A percentile compares a stretch with the other conserved stretches of the same genome.
Evolutionary conservation across 2,113 vertebrate genomes (phyloP).

Genomic region (Laterallus jamaicensis): DNA sequence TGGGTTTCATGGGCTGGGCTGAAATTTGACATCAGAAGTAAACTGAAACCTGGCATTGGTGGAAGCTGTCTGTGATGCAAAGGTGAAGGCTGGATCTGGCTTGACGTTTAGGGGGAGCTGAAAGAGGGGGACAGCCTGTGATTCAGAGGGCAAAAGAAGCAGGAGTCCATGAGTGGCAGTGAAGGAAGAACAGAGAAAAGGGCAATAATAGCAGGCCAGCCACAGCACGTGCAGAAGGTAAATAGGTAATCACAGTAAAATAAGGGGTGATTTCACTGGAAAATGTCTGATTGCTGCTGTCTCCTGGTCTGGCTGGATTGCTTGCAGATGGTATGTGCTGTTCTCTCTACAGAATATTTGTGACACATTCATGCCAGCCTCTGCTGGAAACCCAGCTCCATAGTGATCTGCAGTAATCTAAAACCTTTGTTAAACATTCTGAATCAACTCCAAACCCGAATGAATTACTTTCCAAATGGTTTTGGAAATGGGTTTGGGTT

Average conservation of each 20-base stretch:
- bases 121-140: not conserved
- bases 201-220: not conserved
- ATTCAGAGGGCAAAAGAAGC: not conserved
- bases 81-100: slow-evolving; percentile 11
- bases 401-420: not conserved
- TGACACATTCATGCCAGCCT: accelerated
- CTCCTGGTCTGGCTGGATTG: not conserved
- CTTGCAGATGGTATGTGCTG: not conserved
- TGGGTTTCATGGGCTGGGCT: slow-evolving; percentile 5
- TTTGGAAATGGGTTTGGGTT: too few relatives aligned
- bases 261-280: not conserved
- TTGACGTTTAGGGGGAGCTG: not conserved
- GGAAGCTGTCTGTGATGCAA: slow-evolving; percentile 20
- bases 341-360: not conserved
- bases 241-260: not conserved
- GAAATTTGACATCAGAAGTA: not conserved
- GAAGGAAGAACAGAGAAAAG: not conserved
- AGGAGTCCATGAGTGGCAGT: not conserved
- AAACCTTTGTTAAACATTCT: not conserved
- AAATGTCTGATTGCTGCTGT: not conserved
- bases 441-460: not conserved
- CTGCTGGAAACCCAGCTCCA: not conserved
- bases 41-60: not conserved
- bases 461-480: not conserved
- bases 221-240: not conserved